Percentiles rank a stretch among this genome's conserved stretches.
These are phyloP conservation scores for Pandion haliaetus DNA, from an alignment of 2,113 vertebrate species.

Conservation along the genomic window DNA sequence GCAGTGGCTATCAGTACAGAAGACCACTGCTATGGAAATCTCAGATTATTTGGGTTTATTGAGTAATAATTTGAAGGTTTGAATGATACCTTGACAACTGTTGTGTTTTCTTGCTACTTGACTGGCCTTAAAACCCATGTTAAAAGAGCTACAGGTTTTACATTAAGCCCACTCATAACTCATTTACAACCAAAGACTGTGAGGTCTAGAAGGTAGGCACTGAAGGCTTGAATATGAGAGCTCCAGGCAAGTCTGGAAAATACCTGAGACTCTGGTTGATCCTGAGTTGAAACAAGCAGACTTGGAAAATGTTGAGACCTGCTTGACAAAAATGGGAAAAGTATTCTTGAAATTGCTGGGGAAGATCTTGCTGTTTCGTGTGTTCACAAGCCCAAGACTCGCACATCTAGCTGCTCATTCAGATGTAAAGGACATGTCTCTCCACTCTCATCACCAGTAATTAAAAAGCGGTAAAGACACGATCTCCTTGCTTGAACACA, in stretches of 20 bases:
- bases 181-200: background rate
- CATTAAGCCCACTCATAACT: background rate
- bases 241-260: background rate
- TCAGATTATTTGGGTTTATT: background rate
- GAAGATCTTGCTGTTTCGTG: background rate
- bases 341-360: background rate
- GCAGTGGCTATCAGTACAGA: background rate
- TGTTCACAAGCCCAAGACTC: background rate
- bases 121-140: background rate
- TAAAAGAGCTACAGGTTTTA: background rate
- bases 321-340: background rate
- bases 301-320: background rate
- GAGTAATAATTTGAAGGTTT: background rate
- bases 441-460: background rate
- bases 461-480: background rate
- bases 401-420: background rate
- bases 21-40: background rate
- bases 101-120: background rate
- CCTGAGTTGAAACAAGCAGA: background rate
- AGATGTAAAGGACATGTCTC: background rate
- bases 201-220: background rate
- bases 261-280: background rate
- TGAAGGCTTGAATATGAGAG: background rate
- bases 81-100: background rate
- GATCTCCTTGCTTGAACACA: background rate